Base-by-base conservation (phyloP, 2,113 vertebrate species). In the Miniopterus natalensis region DNA sequence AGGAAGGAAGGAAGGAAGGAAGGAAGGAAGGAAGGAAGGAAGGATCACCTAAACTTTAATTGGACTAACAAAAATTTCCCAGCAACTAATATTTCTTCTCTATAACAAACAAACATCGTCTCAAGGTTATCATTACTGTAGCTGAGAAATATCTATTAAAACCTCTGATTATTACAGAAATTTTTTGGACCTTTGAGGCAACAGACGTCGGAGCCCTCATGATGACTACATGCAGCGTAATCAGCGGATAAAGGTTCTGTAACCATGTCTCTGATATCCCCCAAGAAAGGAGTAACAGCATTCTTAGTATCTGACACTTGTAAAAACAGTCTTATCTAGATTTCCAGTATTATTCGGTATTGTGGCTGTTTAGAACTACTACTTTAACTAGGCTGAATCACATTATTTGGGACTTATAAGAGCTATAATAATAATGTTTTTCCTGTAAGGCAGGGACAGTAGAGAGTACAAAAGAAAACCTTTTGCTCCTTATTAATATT, bases 291-390 rank as follows among this genome's bases (percentile, higher is more conserved):
- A 6, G 1, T 29, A 55, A 27, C 0, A 20, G 14, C 17, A 18
- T 5, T 45, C 45, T 53, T 90, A 65, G 31, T 73, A 45, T 53
- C 59, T 71, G 13, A 51, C 25, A 47, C 25, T 87, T 93, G 11
- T 66, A 78, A 93, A 63, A 68, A 55, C 9, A 55, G 42, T 75
- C n/a, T 84, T 92, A 40, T 78, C 61, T 68, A 61, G 14, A 61
- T 84, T 68, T 92, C 25, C 8, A 31, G 57, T 40, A 57, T 51
- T n/a, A 84, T 40, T 94, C 29, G 92, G n/a, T 87, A 78, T 45
- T 59, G 40, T 83, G 61, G 15, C 40, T 61, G 55, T 77, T 63
- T 85, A 55, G 42, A 80, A 68, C 9, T 51, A 77, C 36, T 29
- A 18, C 29, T 89, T 84, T 92, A 53, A 74, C 15, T 49, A 74